These are phyloP conservation scores for Melieria crassipennis DNA, from an alignment of 2,888 invertebrate species.

Conservation along the genomic window DNA sequence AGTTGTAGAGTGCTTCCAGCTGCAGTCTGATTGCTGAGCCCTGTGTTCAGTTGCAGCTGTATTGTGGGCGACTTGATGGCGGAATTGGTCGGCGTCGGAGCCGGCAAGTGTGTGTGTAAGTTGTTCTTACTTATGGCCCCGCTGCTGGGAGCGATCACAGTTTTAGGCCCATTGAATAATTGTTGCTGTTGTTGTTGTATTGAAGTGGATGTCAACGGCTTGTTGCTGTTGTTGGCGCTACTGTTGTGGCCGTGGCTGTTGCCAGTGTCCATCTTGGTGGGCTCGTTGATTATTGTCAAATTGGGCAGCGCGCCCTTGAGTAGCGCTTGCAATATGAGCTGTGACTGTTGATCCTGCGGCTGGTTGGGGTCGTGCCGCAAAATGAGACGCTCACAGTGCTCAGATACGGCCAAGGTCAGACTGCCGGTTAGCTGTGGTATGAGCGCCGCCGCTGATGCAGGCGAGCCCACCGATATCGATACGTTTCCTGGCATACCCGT, in stretches of 20 bases:
- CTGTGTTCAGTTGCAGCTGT: slow-evolving; percentile 36
- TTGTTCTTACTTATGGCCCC: slow-evolving; percentile 39
- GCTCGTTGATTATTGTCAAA: slow-evolving; percentile 65
- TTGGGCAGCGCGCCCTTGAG: slow-evolving; percentile 65
- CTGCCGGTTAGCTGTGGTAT: slow-evolving; percentile 72
- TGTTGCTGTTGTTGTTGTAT: slow-evolving; percentile 48
- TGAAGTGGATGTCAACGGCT: slow-evolving; percentile 19
- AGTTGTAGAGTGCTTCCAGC: slow-evolving; percentile 37
- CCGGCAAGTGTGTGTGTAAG: slow-evolving; percentile 31
- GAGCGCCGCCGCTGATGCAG: slow-evolving; percentile 60
- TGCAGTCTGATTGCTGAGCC: slow-evolving; percentile 37
- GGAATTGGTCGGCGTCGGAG: neutral
- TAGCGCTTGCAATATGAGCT: slow-evolving; percentile 64
- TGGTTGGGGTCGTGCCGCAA: slow-evolving; percentile 73
- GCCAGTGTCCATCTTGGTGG: slow-evolving; percentile 52
- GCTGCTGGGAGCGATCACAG: slow-evolving; percentile 25
- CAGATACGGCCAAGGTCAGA: slow-evolving; percentile 73
- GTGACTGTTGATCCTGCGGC: slow-evolving; percentile 68
- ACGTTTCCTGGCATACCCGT: slow-evolving; percentile 55
- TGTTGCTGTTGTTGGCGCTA: slow-evolving; percentile 41
- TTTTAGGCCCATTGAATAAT: slow-evolving; percentile 27
- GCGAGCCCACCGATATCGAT: slow-evolving; percentile 59
- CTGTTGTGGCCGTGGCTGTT: slow-evolving; percentile 29
- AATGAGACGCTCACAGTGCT: slow-evolving; percentile 74
- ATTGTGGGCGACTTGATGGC: slow-evolving; percentile 30